These are phyloP conservation scores for Andrena minutula DNA, from an alignment of 2,888 invertebrate genomes.

Conservation along the genomic window DNA sequence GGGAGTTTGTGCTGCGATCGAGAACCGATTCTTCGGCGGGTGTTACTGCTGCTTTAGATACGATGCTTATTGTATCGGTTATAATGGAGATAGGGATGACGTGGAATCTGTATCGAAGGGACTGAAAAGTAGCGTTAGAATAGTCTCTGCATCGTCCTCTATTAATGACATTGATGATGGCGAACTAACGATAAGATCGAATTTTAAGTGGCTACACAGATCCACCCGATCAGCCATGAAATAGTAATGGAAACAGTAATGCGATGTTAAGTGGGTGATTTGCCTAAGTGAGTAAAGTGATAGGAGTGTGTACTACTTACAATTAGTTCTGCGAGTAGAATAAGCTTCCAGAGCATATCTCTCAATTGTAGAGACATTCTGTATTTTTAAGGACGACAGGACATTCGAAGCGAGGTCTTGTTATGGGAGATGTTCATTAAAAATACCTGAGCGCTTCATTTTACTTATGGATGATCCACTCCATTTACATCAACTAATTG, in stretches of 20 bases:
- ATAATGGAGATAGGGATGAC: neutral
- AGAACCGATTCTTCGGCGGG: slow-evolving; percentile 1
- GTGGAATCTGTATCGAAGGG: too few species aligned
- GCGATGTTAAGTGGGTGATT: neutral
- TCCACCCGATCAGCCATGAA: too few species aligned
- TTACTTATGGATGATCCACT: neutral
- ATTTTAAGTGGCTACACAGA: too few species aligned
- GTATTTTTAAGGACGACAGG: neutral
- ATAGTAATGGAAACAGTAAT: too few species aligned
- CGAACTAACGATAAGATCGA: too few species aligned
- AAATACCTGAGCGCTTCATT: neutral
- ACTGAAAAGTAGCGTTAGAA: too few species aligned
- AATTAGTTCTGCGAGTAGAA: neutral
- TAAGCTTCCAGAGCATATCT: neutral
- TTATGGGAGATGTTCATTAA: neutral
- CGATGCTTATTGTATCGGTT: neutral
- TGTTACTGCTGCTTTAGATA: neutral
- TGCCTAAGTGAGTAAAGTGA: neutral
- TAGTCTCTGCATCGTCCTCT: too few species aligned
- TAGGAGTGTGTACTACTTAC: neutral
- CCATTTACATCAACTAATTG: neutral
- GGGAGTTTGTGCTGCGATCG: slow-evolving; percentile 1
- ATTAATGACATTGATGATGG: too few species aligned
- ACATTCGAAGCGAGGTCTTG: neutral
- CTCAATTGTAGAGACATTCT: neutral